phyloP scores from a whole-genome alignment of 2,888 invertebrate species.

The Acanthosepion esculentum region DNA sequence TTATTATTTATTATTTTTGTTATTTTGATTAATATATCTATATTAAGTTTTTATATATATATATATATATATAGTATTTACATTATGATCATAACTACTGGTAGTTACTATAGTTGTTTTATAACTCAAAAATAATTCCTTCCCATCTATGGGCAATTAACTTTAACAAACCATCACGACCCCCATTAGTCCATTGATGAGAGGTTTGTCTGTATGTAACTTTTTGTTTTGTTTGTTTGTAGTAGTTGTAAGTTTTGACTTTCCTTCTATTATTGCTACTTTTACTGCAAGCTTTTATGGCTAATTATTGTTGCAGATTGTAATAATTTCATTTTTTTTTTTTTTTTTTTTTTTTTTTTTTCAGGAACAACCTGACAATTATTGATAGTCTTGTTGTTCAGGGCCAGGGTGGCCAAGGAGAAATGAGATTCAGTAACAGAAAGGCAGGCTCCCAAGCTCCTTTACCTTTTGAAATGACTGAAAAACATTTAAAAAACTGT shows the following conservation, averaged over 20 bases:
- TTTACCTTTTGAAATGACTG: slow-evolving; percentile 87
- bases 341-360: slow-evolving; percentile 55
- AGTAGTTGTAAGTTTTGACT: background rate
- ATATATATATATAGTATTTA: no score
- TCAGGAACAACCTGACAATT: slow-evolving; percentile 93
- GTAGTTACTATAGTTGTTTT: no score
- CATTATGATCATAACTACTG: no score
- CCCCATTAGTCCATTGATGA: no score
- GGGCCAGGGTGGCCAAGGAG: slow-evolving; percentile 89
- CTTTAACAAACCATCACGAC: no score
- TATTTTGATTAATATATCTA: no score
- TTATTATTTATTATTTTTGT: no score
- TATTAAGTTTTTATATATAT: no score
- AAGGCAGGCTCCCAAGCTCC: slow-evolving; percentile 85
- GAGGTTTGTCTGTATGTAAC: background rate
- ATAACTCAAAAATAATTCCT: no score
- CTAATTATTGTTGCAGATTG: slow-evolving; percentile 34
- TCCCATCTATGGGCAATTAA: no score
- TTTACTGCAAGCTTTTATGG: slow-evolving; percentile 41
- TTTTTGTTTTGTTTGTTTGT: background rate
- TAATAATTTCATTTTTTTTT: background rate
- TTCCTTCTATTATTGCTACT: no score
- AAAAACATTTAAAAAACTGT: slow-evolving; percentile 80
- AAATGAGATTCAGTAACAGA: slow-evolving; percentile 91
- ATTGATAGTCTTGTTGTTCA: slow-evolving; percentile 88